Percentiles rank a stretch among this genome's conserved stretches.
These are phyloP conservation scores for Amazona guildingii DNA, from an alignment of 2,113 vertebrate genomes.

Conservation along the genomic window DNA sequence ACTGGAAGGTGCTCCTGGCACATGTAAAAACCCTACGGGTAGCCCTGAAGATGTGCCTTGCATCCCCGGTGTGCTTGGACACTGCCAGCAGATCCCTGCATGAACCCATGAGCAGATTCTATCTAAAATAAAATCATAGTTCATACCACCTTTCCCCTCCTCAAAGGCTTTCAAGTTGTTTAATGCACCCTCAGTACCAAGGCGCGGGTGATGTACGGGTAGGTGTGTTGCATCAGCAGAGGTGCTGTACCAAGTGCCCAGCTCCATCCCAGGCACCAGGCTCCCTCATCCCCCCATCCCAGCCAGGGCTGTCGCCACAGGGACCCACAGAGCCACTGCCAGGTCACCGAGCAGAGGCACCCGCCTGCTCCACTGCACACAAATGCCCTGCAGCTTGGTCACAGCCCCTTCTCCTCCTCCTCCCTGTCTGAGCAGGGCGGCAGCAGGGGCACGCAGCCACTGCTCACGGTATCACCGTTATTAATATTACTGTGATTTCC, in stretches of 20 bases:
- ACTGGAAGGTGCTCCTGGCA: background rate
- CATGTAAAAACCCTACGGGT: background rate
- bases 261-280: rapidly evolving
- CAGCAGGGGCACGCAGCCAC: rapidly evolving
- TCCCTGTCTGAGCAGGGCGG: background rate
- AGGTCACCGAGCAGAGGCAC: background rate
- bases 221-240: background rate
- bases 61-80: rapidly evolving
- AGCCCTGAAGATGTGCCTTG: background rate
- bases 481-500: background rate
- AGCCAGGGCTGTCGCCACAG: background rate
- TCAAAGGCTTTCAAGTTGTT: background rate
- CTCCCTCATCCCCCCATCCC: background rate
- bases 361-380: background rate
- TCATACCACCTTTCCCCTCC: background rate
- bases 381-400: background rate
- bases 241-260: background rate
- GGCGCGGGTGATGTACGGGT: background rate
- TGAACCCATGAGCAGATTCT: background rate
- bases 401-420: background rate
- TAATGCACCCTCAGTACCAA: rapidly evolving
- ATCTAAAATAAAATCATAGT: background rate
- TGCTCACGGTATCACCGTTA: rapidly evolving
- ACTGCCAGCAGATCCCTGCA: background rate
- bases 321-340: background rate